Conservation (phyloP, 1,140 invertebrate species). For the Heliconius eleuchia region DNA sequence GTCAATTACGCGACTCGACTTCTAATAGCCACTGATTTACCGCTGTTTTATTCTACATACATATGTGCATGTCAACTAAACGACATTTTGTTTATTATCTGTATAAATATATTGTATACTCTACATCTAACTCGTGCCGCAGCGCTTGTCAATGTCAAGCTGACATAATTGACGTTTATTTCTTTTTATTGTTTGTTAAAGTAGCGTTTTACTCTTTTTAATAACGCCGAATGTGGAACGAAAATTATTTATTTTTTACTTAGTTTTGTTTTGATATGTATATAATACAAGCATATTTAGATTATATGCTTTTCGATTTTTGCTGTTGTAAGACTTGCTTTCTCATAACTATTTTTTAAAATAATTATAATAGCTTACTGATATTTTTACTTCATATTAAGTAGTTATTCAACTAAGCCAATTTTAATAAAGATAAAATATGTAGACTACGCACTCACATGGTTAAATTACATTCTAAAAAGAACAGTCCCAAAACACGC, state of each 20-base stretch:
- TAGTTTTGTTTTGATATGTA: background rate
- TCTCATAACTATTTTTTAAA: no score
- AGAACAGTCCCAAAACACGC: no score
- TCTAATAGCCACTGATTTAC: conserved; percentile 44
- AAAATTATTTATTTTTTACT: background rate
- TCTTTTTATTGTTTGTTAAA: conserved; percentile 6
- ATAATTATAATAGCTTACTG: no score
- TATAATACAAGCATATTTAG: background rate
- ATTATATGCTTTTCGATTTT: background rate
- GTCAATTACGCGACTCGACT: conserved; percentile 46
- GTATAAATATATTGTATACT: conserved; percentile 1
- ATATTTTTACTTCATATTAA: no score
- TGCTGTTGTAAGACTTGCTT: background rate
- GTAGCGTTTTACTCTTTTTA: background rate
- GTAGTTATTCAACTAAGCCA: no score
- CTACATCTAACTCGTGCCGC: conserved; percentile 1
- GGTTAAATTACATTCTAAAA: no score
- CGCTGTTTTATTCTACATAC: background rate
- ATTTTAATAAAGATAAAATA: no score
- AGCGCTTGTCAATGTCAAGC: conserved; percentile 10
- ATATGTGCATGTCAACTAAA: conserved; percentile 10
- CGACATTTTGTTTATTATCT: conserved; percentile 23
- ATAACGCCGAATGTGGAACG: background rate
- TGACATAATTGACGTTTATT: conserved; percentile 14
- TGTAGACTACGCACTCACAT: no score